These are phyloP conservation scores for Parambassis ranga DNA, from an alignment of 2,797 vertebrate genomes.

Conservation along the genomic window DNA sequence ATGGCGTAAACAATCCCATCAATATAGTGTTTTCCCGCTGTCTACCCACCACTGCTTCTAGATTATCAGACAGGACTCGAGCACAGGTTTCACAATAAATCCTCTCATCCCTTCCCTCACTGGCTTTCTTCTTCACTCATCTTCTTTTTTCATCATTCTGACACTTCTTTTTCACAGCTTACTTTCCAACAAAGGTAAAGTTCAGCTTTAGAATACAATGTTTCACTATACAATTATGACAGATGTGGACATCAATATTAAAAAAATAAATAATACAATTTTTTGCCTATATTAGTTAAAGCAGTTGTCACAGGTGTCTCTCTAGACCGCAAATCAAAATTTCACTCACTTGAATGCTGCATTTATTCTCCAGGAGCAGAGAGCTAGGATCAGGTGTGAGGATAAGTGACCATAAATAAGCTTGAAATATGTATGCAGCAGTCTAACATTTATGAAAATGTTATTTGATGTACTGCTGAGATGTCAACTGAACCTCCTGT, in stretches of 20 bases:
- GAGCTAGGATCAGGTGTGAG: constrained; percentile 28
- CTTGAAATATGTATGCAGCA: constrained; percentile 24
- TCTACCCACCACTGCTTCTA: constrained; percentile 60
- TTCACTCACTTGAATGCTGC: neutral
- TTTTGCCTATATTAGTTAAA: neutral
- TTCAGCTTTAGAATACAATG: neutral
- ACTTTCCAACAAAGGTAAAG: neutral
- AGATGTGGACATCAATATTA: neutral
- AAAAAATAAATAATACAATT: neutral
- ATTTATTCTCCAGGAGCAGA: constrained; percentile 7
- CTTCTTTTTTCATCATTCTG: constrained; percentile 25
- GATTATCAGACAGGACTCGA: constrained; percentile 64
- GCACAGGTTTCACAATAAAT: constrained; percentile 59
- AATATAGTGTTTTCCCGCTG: constrained; percentile 64
- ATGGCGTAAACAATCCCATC: constrained; percentile 61
- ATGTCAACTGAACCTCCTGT: constrained; percentile 29
- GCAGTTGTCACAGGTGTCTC: neutral
- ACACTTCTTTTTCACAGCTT: neutral
- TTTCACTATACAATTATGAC: neutral
- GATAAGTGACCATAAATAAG: constrained; percentile 32
- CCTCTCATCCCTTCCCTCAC: constrained; percentile 35
- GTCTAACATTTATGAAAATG: constrained; percentile 38
- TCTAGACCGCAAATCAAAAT: constrained; percentile 25
- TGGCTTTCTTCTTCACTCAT: constrained; percentile 33
- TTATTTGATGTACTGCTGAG: constrained; percentile 36